These are phyloP conservation scores for Lasiurus cinereus DNA, from an alignment of 2,113 vertebrate genomes.

Conservation along the genomic window DNA sequence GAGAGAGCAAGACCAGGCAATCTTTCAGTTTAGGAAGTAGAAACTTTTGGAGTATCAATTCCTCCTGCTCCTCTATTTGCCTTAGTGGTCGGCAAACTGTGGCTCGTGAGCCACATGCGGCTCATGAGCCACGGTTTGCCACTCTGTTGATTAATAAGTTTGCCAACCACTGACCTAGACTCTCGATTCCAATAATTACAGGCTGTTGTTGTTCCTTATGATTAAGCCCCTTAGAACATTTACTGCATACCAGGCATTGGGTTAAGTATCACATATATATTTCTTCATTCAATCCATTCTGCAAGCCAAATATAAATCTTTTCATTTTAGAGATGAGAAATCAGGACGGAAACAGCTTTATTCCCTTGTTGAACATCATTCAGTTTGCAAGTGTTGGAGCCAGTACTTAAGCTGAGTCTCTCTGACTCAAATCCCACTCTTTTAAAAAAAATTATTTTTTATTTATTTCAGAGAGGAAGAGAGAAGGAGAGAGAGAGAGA, in stretches of 20 bases:
- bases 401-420: neutral
- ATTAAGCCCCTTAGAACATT: neutral
- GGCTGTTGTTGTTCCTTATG: too few species aligned
- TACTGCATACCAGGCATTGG: neutral
- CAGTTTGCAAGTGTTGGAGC: neutral
- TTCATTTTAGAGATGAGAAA: slow-evolving; percentile 19
- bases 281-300: neutral
- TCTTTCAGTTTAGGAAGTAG: neutral
- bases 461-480: too few species aligned
- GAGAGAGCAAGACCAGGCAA: neutral
- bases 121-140: too few species aligned
- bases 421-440: neutral
- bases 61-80: neutral
- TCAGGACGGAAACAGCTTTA: neutral
- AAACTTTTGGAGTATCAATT: neutral
- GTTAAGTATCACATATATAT: neutral
- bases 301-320: neutral
- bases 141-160: too few species aligned
- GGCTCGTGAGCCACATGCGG: too few species aligned
- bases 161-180: too few species aligned
- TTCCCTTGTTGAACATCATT: neutral
- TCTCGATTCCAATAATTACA: too few species aligned
- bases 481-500: too few species aligned
- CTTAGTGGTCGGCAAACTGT: too few species aligned
- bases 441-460: neutral